Conservation (phyloP, 2,888 invertebrate species). For the Pheosia gnoma region DNA sequence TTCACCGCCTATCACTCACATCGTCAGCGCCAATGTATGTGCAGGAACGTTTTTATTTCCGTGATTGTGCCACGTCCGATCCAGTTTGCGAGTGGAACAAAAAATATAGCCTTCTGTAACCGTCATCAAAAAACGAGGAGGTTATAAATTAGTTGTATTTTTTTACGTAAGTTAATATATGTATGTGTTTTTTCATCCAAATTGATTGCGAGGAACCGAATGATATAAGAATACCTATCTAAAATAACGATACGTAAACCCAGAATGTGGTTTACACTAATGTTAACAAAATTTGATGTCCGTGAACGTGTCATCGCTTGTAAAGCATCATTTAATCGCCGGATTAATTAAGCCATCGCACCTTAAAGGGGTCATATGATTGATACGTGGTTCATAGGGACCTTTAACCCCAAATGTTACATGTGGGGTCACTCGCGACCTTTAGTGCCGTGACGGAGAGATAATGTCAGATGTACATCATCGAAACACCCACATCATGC, state of each 20-base stretch:
- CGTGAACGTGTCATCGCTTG: too few relatives aligned
- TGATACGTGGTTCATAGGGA: conserved; percentile 39
- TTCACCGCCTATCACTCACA: background rate
- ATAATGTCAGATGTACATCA: background rate
- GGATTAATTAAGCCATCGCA: conserved; percentile 29
- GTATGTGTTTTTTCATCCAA: too few relatives aligned
- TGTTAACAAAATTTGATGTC: background rate
- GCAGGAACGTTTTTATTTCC: conserved; percentile 11
- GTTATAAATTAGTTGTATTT: conserved; percentile 13
- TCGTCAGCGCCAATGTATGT: conserved; percentile 2
- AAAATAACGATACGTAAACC: too few relatives aligned
- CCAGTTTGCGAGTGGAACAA: conserved; percentile 2
- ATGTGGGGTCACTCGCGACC: too few relatives aligned
- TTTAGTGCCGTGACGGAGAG: background rate
- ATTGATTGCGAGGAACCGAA: too few relatives aligned
- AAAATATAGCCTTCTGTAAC: background rate
- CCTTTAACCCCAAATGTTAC: conserved; percentile 15
- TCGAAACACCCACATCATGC: background rate
- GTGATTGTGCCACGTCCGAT: conserved; percentile 6
- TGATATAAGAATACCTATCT: too few relatives aligned
- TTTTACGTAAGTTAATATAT: too few relatives aligned
- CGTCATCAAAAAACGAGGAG: conserved; percentile 9
- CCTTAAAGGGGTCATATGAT: conserved; percentile 43
- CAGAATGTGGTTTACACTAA: background rate
- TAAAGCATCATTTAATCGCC: conserved; percentile 3